These are phyloP conservation scores for Aplysia californica DNA, from an alignment of 1,140 invertebrate genomes.

Conservation along the genomic window DNA sequence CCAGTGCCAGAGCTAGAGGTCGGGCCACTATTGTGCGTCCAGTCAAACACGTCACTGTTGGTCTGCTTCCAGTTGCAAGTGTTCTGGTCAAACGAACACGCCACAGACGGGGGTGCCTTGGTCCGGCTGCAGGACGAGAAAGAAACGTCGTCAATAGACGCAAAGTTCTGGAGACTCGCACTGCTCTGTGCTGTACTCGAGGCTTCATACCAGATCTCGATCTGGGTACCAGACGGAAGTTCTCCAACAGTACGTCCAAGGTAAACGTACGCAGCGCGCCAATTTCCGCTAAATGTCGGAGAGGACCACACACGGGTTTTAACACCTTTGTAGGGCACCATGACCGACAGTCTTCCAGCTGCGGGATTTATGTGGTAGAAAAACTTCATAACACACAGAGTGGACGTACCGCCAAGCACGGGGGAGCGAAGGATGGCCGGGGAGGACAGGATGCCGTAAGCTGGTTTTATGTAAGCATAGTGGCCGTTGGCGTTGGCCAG, in stretches of 20 bases:
- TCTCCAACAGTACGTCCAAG: background rate
- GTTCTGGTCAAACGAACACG: constrained; percentile 52
- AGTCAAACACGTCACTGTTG: constrained; percentile 52
- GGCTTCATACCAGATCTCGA: constrained; percentile 14
- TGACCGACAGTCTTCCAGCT: constrained; percentile 1
- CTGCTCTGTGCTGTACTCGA: constrained; percentile 13
- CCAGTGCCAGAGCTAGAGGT: constrained; percentile 52
- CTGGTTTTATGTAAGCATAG: constrained; percentile 59
- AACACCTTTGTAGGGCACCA: background rate
- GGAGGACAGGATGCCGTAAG: constrained; percentile 4
- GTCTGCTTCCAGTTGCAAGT: constrained; percentile 45
- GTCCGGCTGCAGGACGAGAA: constrained; percentile 50
- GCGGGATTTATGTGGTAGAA: constrained; percentile 3
- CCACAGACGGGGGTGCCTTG: constrained; percentile 30
- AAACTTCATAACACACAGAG: constrained; percentile 10
- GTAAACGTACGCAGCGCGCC: constrained; percentile 6
- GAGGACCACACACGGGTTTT: constrained; percentile 13
- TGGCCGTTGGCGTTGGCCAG: constrained; percentile 49
- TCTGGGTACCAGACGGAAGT: background rate
- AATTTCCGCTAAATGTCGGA: background rate
- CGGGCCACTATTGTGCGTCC: constrained; percentile 46
- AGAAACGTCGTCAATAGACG: constrained; percentile 55
- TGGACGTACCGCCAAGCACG: constrained; percentile 18
- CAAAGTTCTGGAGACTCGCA: constrained; percentile 38
- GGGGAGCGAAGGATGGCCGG: constrained; percentile 9